These are phyloP conservation scores for Asarcornis scutulata DNA, from an alignment of 2,113 vertebrate genomes.

Conservation along the genomic window DNA sequence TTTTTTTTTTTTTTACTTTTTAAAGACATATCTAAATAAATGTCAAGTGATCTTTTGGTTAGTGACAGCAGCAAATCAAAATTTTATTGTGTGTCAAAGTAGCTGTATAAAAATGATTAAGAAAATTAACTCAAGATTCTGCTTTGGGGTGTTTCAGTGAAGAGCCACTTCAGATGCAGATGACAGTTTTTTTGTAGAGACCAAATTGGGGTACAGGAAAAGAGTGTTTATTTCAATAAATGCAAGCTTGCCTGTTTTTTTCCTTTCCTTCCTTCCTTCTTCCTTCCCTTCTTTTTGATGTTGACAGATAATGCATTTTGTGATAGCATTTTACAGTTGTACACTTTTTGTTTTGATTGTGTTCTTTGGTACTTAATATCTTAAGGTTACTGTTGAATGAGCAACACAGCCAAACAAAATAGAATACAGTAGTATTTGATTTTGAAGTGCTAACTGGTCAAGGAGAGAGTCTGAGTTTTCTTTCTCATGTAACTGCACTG, in stretches of 20 bases:
- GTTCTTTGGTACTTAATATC: not conserved
- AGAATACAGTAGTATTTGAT: not conserved
- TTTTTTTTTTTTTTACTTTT: not conserved
- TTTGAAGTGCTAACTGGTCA: not conserved
- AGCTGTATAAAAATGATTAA: not conserved
- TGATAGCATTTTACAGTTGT: not conserved
- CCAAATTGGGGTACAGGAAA: not conserved
- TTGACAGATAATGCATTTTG: not conserved
- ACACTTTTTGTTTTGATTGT: not conserved
- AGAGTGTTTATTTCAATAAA: not conserved
- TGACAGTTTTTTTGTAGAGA: not conserved
- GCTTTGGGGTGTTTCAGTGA: not conserved
- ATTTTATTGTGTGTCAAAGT: not conserved
- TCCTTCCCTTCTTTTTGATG: not conserved
- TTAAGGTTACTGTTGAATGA: not conserved
- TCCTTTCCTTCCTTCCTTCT: not conserved
- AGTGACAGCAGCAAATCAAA: not conserved
- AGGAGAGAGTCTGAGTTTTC: not conserved
- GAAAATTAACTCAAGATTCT: not conserved
- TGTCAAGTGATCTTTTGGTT: not conserved
- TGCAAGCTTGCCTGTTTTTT: not conserved
- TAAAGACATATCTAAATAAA: not conserved
- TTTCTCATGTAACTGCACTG: not conserved
- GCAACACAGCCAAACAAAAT: not conserved
- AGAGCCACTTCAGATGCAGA: not conserved